phyloP scores from a whole-genome alignment of 2,797 vertebrate species.

The Alcedo quadribrachys region DNA sequence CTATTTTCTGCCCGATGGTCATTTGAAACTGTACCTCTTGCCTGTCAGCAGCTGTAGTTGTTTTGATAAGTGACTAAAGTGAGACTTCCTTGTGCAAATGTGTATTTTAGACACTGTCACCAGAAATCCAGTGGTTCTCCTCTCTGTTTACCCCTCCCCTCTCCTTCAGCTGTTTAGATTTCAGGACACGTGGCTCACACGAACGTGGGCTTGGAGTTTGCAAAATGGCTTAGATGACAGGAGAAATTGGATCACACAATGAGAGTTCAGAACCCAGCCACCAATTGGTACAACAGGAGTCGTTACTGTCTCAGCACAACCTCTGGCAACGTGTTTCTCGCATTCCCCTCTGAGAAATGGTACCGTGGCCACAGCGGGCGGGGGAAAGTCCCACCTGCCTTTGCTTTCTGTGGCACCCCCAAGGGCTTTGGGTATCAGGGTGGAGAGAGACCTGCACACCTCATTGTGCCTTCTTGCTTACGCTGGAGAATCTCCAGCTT shows the following conservation, averaged over 20 bases:
- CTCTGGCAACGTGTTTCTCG: background rate
- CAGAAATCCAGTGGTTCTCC: conserved; percentile 49
- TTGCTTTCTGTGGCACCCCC: background rate
- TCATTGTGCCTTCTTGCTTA: conserved; percentile 62
- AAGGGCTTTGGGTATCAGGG: background rate
- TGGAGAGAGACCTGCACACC: conserved; percentile 44
- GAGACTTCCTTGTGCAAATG: conserved; percentile 49
- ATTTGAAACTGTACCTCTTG: conserved; percentile 55
- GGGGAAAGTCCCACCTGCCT: conserved; percentile 17
- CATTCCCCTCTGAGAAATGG: background rate
- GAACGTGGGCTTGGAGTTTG: conserved; percentile 39
- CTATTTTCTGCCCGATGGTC: conserved; percentile 37
- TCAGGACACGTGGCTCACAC: conserved; percentile 50
- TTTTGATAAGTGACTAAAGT: conserved; percentile 51
- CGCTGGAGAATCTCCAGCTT: conserved; percentile 64
- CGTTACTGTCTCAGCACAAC: background rate
- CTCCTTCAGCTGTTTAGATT: conserved; percentile 58
- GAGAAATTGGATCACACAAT: conserved; percentile 66
- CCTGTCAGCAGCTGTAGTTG: conserved; percentile 60
- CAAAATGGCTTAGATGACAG: conserved; percentile 57
- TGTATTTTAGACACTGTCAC: conserved; percentile 43
- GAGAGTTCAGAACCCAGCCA: conserved; percentile 50
- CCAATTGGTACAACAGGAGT: conserved; percentile 57
- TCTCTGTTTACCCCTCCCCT: background rate
- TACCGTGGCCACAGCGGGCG: background rate